Evolutionary conservation across 1,140 invertebrate species (phyloP).

Genomic region (Formica exsecta): DNA sequence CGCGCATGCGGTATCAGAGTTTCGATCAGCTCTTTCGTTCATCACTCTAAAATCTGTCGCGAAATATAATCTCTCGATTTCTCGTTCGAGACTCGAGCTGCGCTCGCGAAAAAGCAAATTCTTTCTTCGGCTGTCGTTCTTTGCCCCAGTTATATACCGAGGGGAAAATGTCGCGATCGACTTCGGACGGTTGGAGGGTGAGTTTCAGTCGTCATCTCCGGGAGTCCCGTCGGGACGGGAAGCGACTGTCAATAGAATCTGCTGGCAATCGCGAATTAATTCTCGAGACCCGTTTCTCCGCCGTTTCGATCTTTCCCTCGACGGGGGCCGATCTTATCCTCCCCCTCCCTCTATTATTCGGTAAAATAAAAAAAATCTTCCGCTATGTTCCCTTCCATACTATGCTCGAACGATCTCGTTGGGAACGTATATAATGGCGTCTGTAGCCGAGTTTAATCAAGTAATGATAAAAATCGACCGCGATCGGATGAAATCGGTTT

Average conservation of each 20-base stretch:
- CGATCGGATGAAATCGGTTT: conserved; percentile 1
- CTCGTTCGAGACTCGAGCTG: not conserved
- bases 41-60: conserved; percentile 17
- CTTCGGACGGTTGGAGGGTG: not conserved
- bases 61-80: conserved; percentile 11
- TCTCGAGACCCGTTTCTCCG: conserved; percentile 8
- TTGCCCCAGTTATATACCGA: conserved; percentile 32
- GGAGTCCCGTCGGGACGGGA: conserved; percentile 10
- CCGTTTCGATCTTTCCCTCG: not conserved
- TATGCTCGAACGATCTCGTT: conserved; percentile 26
- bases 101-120: conserved; percentile 9
- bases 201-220: not conserved
- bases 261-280: conserved; percentile 55
- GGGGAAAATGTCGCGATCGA: conserved; percentile 25
- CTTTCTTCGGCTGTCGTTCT: not conserved
- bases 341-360: not conserved
- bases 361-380: conserved; percentile 43
- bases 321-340: not conserved
- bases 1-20: not conserved
- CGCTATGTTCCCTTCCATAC: not conserved
- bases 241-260: conserved; percentile 40
- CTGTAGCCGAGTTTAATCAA: conserved; percentile 29
- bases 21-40: not conserved
- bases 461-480: conserved; percentile 38
- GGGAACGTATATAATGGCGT: conserved; percentile 29